Conservation (phyloP, 1,140 invertebrate species). For the Bombus polaris region DNA sequence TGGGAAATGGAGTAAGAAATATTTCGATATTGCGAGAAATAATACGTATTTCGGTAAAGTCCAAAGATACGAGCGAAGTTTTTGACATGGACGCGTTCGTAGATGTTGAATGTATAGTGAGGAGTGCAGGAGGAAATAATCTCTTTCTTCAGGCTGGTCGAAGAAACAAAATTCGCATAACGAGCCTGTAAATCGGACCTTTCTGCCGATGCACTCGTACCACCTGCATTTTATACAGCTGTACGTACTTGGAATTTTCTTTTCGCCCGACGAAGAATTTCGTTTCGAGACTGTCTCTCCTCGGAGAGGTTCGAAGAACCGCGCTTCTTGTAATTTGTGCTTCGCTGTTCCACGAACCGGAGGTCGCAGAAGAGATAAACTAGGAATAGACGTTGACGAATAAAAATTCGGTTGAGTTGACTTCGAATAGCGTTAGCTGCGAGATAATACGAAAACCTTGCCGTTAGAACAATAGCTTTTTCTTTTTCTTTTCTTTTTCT, state of each 20-base stretch:
- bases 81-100: background rate
- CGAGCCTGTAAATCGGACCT: background rate
- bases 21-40: too few species aligned
- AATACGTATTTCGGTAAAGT: background rate
- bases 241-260: background rate
- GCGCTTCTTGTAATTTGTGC: background rate
- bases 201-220: background rate
- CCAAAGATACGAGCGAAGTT: fast-evolving
- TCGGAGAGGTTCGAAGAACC: background rate
- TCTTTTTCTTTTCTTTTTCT: too few species aligned
- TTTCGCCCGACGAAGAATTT: background rate
- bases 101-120: background rate
- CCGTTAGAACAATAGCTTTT: background rate
- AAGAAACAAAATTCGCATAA: background rate
- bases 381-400: slow-evolving; percentile 11
- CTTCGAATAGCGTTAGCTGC: background rate
- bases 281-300: background rate
- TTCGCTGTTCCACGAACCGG: background rate
- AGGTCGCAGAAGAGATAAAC: background rate
- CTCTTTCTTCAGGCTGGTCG: background rate
- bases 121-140: background rate
- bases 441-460: background rate
- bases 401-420: background rate
- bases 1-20: too few species aligned
- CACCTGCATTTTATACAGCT: background rate